phyloP scores from a whole-genome alignment of 2,113 vertebrate species.

The Kobus ellipsiprymnus region DNA sequence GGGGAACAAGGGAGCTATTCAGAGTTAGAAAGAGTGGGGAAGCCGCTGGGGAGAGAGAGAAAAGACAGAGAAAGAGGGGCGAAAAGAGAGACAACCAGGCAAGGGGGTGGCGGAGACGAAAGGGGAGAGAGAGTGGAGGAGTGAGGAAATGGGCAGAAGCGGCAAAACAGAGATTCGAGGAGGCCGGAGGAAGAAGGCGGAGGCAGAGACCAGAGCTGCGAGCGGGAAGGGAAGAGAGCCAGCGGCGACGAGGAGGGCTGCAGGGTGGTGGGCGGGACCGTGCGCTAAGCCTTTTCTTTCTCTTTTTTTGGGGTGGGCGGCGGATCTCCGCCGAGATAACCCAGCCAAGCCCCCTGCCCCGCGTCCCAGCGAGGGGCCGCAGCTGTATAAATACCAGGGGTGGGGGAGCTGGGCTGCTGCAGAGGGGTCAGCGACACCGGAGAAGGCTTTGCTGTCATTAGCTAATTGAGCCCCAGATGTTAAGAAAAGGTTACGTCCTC shows the following conservation, averaged over 20 bases:
- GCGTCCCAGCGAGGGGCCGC: conserved; percentile 65
- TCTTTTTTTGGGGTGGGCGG: conserved; percentile 38
- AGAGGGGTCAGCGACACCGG: conserved; percentile 75
- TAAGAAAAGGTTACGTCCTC: conserved; percentile 78
- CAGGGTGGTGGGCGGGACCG: background rate
- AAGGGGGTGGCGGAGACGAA: background rate
- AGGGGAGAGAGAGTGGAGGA: background rate
- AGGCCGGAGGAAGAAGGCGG: background rate
- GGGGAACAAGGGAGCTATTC: conserved; percentile 54
- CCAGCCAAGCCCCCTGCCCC: conserved; percentile 56
- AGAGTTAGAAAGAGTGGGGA: conserved; percentile 22
- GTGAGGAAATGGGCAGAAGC: background rate
- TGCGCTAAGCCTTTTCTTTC: conserved; percentile 18
- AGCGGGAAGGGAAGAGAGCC: background rate
- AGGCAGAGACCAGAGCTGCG: background rate
- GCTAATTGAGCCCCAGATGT: conserved; percentile 78
- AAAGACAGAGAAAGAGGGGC: background rate
- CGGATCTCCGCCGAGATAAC: conserved; percentile 71
- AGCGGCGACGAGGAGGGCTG: background rate
- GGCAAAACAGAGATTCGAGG: background rate
- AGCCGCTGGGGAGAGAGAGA: background rate
- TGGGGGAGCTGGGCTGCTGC: conserved; percentile 64
- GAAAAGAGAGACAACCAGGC: background rate
- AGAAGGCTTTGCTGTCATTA: conserved; percentile 78
- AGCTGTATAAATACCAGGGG: conserved; percentile 73